These are phyloP conservation scores for Cloeon dipterum DNA, from an alignment of 2,888 invertebrate genomes.

Conservation along the genomic window DNA sequence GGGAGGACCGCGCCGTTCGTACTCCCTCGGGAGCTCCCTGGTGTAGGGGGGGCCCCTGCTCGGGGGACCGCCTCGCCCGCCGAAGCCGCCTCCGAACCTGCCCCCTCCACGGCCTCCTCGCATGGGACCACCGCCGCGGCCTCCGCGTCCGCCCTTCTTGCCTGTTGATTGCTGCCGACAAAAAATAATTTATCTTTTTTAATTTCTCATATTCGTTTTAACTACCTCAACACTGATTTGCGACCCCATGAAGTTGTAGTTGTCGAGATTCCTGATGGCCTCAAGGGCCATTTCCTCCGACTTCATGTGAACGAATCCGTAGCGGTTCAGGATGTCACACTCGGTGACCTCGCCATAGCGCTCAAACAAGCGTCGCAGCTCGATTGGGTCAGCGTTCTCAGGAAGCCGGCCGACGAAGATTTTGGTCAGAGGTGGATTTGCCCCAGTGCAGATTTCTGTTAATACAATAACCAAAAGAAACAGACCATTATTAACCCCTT, in stretches of 20 bases:
- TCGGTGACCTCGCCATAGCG: constrained; percentile 74
- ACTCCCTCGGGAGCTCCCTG: constrained; percentile 10
- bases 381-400: constrained; percentile 59
- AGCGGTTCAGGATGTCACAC: constrained; percentile 85
- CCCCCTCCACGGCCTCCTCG: constrained; percentile 20
- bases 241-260: constrained; percentile 59
- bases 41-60: constrained; percentile 10
- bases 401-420: constrained; percentile 87
- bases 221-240: constrained; percentile 52
- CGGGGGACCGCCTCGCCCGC: constrained; percentile 12
- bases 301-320: constrained; percentile 84
- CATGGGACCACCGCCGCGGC: constrained; percentile 7
- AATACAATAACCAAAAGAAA: too few relatives aligned
- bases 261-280: constrained; percentile 60
- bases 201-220: too few relatives aligned
- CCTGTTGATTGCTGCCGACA: constrained; percentile 12
- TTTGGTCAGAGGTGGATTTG: constrained; percentile 34
- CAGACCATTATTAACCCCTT: background rate
- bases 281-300: constrained; percentile 57
- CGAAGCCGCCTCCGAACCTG: constrained; percentile 21
- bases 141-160: constrained; percentile 11
- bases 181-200: background rate
- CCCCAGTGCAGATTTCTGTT: constrained; percentile 5
- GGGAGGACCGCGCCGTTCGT: constrained; percentile 11
- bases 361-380: constrained; percentile 59